A percentile compares a stretch with the other conserved stretches of the same genome.
These are phyloP conservation scores for Penaeus vannamei DNA, from an alignment of 1,140 invertebrate species.

Conservation along the genomic window DNA sequence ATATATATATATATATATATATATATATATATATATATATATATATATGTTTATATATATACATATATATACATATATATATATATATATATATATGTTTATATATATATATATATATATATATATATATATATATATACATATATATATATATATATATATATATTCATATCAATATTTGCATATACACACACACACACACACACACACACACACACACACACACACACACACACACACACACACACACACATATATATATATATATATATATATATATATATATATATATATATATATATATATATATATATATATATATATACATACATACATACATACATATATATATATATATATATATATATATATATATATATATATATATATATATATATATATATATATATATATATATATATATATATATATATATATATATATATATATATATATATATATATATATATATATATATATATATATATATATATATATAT, in stretches of 20 bases:
- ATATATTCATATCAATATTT: slow-evolving; percentile 1
- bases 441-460: slow-evolving; percentile 21
- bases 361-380: slow-evolving; percentile 23
- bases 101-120: slow-evolving; percentile 9
- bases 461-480: slow-evolving; percentile 24
- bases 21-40: neutral
- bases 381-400: slow-evolving; percentile 5
- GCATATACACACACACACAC: neutral
- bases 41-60: slow-evolving; percentile 29
- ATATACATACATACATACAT: slow-evolving; percentile 10
- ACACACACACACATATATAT: neutral
- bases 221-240: neutral
- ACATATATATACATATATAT: slow-evolving; percentile 25
- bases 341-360: slow-evolving; percentile 13
- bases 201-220: neutral
- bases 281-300: slow-evolving; percentile 9
- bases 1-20: neutral
- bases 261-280: slow-evolving; percentile 2
- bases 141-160: slow-evolving; percentile 18
- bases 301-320: slow-evolving; percentile 23
- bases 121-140: slow-evolving; percentile 16
- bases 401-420: slow-evolving; percentile 19
- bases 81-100: neutral
- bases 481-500: slow-evolving; percentile 27
- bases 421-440: slow-evolving; percentile 21